Conservation (phyloP, 2,888 invertebrate species). For the Beris morrisii region DNA sequence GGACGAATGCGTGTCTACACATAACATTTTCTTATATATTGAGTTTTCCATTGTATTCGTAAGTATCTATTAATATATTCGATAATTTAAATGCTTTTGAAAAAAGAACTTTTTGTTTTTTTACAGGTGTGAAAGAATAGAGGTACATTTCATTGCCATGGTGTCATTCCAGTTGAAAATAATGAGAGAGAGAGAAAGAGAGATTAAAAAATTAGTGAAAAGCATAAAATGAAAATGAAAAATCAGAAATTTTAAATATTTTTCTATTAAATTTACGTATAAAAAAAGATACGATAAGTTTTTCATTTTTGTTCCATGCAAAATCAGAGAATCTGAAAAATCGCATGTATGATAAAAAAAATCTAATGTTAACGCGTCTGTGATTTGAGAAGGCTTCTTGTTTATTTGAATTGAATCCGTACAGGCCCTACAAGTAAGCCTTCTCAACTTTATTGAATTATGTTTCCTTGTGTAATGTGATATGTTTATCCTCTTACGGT, state of each 20-base stretch:
- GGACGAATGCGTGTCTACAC: too few species aligned
- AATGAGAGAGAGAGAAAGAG: too few species aligned
- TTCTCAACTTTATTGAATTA: conserved; percentile 33
- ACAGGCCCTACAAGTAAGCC: conserved; percentile 30
- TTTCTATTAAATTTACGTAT: too few species aligned
- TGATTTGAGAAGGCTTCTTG: conserved; percentile 40
- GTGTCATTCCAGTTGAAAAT: conserved; percentile 28
- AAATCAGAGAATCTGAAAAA: too few species aligned
- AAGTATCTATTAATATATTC: too few species aligned
- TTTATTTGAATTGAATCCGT: conserved; percentile 19
- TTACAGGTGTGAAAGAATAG: conserved; percentile 29
- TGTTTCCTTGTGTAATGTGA: conserved; percentile 33
- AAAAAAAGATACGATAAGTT: background rate
- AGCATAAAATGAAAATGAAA: too few species aligned
- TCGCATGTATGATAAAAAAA: conserved; percentile 6
- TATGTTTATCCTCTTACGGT: conserved; percentile 27
- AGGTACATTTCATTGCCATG: conserved; percentile 7
- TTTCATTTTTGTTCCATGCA: conserved; percentile 27
- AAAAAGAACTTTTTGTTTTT: conserved; percentile 6
- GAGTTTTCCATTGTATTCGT: too few species aligned
- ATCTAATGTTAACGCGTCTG: conserved; percentile 37
- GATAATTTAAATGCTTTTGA: too few species aligned
- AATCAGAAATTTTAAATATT: too few species aligned
- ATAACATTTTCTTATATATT: too few species aligned
- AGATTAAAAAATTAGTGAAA: too few species aligned